Conservation (phyloP, 2,888 invertebrate species). For the Drosophila nr. medialis region DNA sequence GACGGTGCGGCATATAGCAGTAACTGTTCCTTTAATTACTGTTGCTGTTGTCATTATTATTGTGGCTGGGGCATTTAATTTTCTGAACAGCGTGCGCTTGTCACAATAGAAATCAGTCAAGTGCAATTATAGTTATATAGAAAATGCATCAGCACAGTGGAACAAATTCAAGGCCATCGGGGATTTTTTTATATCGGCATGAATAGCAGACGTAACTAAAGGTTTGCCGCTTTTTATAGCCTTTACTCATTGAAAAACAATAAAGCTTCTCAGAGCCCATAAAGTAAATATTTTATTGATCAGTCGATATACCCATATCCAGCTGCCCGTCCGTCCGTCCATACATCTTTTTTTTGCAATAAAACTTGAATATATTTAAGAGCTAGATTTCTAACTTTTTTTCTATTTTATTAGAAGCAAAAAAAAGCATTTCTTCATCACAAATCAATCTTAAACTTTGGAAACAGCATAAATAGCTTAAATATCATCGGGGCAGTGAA, state of each 20-base stretch:
- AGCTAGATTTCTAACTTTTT: neutral
- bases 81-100: conserved; percentile 70
- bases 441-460: neutral
- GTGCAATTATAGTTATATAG: conserved; percentile 52
- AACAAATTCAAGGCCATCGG: neutral
- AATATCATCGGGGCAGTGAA: neutral
- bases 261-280: neutral
- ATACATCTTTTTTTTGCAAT: too few relatives aligned
- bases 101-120: conserved; percentile 79
- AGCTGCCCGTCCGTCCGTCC: neutral
- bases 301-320: neutral
- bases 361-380: neutral
- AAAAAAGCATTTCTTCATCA: neutral
- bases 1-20: conserved; percentile 54
- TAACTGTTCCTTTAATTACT: conserved; percentile 13
- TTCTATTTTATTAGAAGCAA: neutral
- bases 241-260: neutral
- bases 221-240: neutral
- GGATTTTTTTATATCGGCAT: neutral
- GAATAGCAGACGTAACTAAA: neutral
- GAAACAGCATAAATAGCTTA: neutral
- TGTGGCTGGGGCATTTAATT: conserved; percentile 68
- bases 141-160: conserved; percentile 29
- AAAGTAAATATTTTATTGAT: neutral
- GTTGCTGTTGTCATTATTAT: conserved; percentile 46